Base-by-base conservation (phyloP, 2,797 vertebrate species). In the Rhynchotus rufescens region DNA sequence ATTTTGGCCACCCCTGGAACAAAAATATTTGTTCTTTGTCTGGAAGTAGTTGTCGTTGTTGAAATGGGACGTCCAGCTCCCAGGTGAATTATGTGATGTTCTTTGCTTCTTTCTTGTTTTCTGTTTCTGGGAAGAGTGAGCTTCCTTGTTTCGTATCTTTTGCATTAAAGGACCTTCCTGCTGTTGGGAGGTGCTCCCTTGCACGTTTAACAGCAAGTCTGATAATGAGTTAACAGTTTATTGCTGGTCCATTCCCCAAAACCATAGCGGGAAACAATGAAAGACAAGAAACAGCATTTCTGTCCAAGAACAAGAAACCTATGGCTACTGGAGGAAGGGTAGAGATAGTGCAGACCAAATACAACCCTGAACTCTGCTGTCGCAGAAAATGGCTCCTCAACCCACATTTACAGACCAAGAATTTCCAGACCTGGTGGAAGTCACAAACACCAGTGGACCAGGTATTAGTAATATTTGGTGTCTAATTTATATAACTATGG, bases 371-470 rank as follows among this genome's bases (percentile, higher is more conserved):
- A 36, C 52, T 66, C 23, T 21, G 65, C 65, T 32, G 20, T 76
- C 13, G 3, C 0, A 14, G 44, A 62, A 44, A 42, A 94, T 88
- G 77, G 51, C 1, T 8, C 66, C 73, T 84, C 76, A 75, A 68
- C 80, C 16, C 56, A 2, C 0, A 0, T 68, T 72, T 84, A 71
- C 68, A 84, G 79, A 80, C 86, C 42, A 80, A 81, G 65, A 67
- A 84, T 92, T 89, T 90, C 56, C 90, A 3, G 22, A 85, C 38
- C 84, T 80, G 67, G 64, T 60, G 44, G 73, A 80, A 92, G 80
- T n/a, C 59, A 75, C 68, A 75, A 69, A 68, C 66, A 84, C 68
- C 16, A 45, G 22, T 8, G 36, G 73, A 72, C 59, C 36, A 47
- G 73, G 72, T 52, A 72, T 67, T 78, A 0, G 9, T 76, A 88